Percentiles rank a stretch among this genome's conserved stretches.
Evolutionary conservation across 2,797 vertebrate species (phyloP).

Genomic region (Smutsia temminckii): DNA sequence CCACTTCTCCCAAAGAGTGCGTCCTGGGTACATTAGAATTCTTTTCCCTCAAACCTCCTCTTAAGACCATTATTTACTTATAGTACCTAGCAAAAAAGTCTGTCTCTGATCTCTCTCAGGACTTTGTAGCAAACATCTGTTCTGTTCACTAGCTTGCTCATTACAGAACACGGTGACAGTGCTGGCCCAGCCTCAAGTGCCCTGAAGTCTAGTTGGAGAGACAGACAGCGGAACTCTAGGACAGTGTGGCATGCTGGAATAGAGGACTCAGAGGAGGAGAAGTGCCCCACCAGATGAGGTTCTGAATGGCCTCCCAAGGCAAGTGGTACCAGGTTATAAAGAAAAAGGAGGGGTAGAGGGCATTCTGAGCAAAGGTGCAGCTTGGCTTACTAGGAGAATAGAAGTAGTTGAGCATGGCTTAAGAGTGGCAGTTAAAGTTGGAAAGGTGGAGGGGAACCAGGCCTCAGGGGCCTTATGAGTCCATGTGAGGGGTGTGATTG

Average conservation of each 20-base stretch:
- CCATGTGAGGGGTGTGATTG: not conserved
- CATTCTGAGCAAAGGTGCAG: not conserved
- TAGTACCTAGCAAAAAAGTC: not conserved
- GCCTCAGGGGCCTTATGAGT: fast-evolving
- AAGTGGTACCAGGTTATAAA: not conserved
- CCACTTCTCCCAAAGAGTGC: not conserved
- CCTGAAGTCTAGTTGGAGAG: not conserved
- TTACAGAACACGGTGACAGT: not conserved
- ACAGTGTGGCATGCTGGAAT: not conserved
- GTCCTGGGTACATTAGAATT: not conserved
- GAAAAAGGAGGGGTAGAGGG: not conserved
- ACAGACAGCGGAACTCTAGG: not conserved
- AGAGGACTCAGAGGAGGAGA: not conserved
- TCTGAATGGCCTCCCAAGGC: not conserved
- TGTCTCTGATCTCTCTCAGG: not conserved
- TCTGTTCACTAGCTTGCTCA: not conserved
- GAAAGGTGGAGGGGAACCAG: not conserved
- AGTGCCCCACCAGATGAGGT: not conserved
- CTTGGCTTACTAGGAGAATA: not conserved
- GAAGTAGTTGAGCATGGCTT: not conserved
- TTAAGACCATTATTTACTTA: not conserved
- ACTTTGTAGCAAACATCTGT: not conserved
- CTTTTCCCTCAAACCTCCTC: not conserved
- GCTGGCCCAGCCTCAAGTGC: not conserved
- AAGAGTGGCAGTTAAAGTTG: not conserved